phyloP scores from a whole-genome alignment of 2,113 vertebrate species.

The Sinocyclocheilus grahami region DNA sequence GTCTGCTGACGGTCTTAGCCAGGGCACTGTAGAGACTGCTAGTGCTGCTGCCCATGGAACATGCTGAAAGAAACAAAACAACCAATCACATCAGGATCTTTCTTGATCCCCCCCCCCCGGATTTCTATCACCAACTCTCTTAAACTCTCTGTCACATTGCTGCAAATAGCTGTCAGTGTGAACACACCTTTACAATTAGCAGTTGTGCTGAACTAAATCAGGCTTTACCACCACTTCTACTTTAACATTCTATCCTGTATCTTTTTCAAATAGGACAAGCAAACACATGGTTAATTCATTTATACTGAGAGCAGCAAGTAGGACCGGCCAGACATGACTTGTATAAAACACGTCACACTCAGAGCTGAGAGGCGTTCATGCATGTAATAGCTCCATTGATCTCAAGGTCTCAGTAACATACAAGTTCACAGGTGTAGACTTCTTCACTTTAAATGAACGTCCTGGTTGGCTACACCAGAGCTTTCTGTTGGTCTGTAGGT shows the following conservation, averaged over 20 bases:
- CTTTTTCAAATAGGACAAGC: constrained; percentile 13
- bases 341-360: neutral
- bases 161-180: neutral
- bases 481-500: constrained; percentile 2
- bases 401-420: neutral
- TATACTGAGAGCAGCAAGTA: constrained; percentile 14
- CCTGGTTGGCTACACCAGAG: neutral
- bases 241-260: neutral
- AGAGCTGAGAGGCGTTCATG: neutral
- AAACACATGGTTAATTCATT: constrained; percentile 8
- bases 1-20: constrained; percentile 80
- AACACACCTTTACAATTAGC: neutral
- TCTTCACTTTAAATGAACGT: neutral
- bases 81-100: neutral
- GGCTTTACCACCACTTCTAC: neutral
- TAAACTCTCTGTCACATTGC: neutral
- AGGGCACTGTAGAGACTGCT: constrained; percentile 85
- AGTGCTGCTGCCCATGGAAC: constrained; percentile 86
- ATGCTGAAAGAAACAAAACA: constrained; percentile 66
- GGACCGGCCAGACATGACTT: neutral
- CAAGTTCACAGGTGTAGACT: constrained; percentile 5
- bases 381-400: constrained; percentile 25
- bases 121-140: neutral
- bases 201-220: constrained; percentile 13
- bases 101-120: neutral